A percentile compares a stretch with the other conserved stretches of the same genome.
Conservation (phyloP, 2,888 invertebrate species). For the Adineta ricciae region DNA sequence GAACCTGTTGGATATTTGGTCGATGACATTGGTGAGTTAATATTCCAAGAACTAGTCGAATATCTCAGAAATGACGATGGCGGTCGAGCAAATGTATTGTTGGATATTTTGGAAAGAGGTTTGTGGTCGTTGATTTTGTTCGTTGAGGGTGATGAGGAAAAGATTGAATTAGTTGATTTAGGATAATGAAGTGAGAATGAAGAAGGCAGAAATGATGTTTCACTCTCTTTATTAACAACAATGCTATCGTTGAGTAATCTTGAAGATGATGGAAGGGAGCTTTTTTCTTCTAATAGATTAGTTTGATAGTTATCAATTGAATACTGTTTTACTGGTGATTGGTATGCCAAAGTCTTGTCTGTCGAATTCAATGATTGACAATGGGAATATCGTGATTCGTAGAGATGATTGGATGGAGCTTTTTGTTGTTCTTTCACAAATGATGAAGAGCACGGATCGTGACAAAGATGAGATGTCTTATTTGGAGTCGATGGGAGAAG, state of each 20-base stretch:
- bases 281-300: neutral
- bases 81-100: neutral
- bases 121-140: neutral
- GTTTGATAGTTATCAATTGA: neutral
- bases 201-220: neutral
- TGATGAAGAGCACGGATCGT: neutral
- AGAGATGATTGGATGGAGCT: neutral
- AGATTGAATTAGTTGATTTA: too few relatives aligned
- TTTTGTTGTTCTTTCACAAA: neutral
- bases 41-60: neutral
- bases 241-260: neutral
- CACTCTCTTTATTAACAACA: neutral
- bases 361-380: neutral
- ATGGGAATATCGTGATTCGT: neutral
- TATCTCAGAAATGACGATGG: neutral
- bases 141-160: neutral
- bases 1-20: neutral
- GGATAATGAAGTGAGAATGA: too few relatives aligned
- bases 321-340: neutral
- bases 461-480: neutral
- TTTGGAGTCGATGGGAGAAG: neutral
- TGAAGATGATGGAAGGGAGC: neutral
- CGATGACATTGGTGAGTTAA: neutral
- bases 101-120: neutral
- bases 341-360: neutral